Percentiles rank a stretch among this genome's conserved stretches.
phyloP scores from a whole-genome alignment of 2,888 invertebrate genomes.

The Sthenelais limicola region DNA sequence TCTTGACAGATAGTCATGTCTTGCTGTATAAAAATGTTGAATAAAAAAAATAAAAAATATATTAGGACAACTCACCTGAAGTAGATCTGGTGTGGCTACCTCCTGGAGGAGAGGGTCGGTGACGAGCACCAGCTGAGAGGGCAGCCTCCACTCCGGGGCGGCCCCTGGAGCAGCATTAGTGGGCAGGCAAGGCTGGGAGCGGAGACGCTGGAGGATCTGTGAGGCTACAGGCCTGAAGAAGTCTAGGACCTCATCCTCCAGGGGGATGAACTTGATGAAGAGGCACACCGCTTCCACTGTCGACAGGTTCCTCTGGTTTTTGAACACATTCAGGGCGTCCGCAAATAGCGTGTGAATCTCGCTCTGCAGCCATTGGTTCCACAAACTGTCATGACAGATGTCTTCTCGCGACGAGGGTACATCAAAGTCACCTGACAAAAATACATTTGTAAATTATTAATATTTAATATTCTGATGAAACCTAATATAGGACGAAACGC shows the following conservation, averaged over 20 bases:
- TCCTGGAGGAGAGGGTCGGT: constrained; percentile 62
- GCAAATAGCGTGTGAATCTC: constrained; percentile 67
- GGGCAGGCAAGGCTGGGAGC: constrained; percentile 66
- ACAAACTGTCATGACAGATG: constrained; percentile 69
- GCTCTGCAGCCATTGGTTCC: constrained; percentile 72
- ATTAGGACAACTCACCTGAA: constrained; percentile 51
- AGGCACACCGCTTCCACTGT: constrained; percentile 61
- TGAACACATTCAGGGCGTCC: constrained; percentile 67
- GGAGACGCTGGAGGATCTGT: constrained; percentile 64
- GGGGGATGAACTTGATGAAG: constrained; percentile 69
- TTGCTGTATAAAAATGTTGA: too few relatives aligned
- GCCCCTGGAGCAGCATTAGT: constrained; percentile 53
- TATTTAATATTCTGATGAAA: too few relatives aligned
- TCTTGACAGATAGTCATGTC: too few relatives aligned
- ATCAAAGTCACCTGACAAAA: constrained; percentile 72
- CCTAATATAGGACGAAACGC: too few relatives aligned
- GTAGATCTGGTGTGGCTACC: constrained; percentile 61
- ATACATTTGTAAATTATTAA: too few relatives aligned
- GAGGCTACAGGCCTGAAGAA: constrained; percentile 69
- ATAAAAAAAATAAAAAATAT: too few relatives aligned
- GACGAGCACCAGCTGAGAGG: constrained; percentile 66
- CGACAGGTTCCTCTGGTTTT: constrained; percentile 58
- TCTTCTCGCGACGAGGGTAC: constrained; percentile 72
- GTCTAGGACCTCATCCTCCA: constrained; percentile 69
- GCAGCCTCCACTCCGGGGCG: constrained; percentile 63